Conservation (phyloP, 1,140 invertebrate species). For the Frieseomelitta varia region DNA sequence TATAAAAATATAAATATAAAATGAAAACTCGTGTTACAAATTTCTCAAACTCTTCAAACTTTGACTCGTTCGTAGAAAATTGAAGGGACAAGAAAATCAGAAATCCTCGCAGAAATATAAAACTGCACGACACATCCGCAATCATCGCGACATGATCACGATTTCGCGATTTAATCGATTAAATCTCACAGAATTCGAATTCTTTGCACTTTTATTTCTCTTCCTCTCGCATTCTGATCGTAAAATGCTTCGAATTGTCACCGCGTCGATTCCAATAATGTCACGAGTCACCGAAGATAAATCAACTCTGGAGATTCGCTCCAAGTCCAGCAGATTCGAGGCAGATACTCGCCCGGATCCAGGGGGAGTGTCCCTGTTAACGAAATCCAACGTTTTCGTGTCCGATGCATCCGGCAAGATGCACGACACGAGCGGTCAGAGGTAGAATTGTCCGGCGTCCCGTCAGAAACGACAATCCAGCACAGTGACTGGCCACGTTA, state of each 20-base stretch:
- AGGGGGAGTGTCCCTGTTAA: not conserved
- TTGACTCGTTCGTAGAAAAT: no score
- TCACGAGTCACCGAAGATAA: not conserved
- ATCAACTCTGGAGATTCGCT: not conserved
- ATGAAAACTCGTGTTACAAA: no score
- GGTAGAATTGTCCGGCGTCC: not conserved
- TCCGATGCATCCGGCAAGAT: not conserved
- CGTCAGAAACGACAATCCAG: conserved; percentile 10
- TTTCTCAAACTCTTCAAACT: no score
- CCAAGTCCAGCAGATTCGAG: not conserved
- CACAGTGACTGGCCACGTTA: not conserved
- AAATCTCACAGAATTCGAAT: no score
- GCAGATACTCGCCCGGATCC: no score
- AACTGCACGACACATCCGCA: no score
- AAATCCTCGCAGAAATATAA: no score
- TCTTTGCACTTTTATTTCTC: no score
- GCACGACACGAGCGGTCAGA: not conserved
- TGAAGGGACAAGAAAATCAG: no score
- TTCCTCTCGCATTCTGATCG: not conserved
- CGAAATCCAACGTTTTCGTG: not conserved
- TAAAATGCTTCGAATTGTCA: not conserved
- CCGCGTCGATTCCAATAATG: not conserved
- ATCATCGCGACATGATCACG: no score
- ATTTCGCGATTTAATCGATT: no score
- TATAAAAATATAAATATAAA: no score